These are phyloP conservation scores for Mus spicilegus DNA, from an alignment of 2,113 vertebrate species.

Conservation along the genomic window DNA sequence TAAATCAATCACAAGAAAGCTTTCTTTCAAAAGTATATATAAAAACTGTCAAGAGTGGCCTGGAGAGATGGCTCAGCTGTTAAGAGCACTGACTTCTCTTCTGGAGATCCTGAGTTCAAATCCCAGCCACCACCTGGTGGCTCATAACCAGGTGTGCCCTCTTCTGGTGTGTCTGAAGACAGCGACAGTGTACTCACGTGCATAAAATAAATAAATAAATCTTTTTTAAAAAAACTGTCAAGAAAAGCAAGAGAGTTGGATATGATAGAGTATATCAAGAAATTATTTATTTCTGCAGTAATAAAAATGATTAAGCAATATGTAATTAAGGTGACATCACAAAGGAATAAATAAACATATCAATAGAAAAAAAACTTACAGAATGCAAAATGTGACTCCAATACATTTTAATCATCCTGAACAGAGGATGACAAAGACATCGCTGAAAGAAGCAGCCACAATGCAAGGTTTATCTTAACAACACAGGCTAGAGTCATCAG, in stretches of 20 bases:
- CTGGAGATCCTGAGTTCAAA: no score
- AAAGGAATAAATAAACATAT: not conserved
- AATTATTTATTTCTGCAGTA: not conserved
- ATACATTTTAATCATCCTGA: not conserved
- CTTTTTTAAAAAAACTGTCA: not conserved
- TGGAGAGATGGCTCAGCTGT: no score
- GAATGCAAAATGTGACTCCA: not conserved
- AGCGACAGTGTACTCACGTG: no score
- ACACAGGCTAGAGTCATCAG: not conserved
- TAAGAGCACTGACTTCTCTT: no score
- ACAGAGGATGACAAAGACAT: not conserved
- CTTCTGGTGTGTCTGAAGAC: no score
- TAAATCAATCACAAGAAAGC: not conserved
- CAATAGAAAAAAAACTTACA: not conserved
- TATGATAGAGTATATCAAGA: not conserved
- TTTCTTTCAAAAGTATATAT: not conserved
- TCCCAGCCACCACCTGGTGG: no score
- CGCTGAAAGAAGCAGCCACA: not conserved
- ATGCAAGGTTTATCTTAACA: not conserved
- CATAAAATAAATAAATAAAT: no score
- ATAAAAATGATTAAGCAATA: not conserved
- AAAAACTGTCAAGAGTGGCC: not conserved
- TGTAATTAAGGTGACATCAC: not conserved
- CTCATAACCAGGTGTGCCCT: no score
- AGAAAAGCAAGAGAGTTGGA: not conserved